Evolutionary conservation across 2,113 vertebrate species (phyloP).

Genomic region (Cryptoleucopteryx plumbea): DNA sequence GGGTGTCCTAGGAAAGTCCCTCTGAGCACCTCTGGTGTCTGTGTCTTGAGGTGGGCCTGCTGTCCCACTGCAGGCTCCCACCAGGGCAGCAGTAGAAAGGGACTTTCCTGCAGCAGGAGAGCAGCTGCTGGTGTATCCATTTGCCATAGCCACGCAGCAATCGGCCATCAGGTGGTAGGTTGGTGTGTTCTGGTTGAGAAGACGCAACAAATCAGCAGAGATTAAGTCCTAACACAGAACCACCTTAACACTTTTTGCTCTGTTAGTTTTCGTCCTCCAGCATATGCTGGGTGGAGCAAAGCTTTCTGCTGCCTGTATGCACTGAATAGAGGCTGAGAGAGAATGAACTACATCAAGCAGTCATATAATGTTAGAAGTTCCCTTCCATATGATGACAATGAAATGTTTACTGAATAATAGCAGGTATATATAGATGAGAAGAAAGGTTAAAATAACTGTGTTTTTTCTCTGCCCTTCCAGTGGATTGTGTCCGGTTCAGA

Average conservation of each 20-base stretch:
- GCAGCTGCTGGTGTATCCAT: rapidly evolving
- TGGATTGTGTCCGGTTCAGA: conserved; percentile 99
- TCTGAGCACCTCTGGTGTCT: neutral
- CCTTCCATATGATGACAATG: neutral
- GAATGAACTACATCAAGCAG: neutral
- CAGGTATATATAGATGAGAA: neutral
- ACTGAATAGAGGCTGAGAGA: neutral
- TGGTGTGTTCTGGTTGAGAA: neutral
- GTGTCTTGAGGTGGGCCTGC: neutral
- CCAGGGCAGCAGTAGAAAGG: neutral
- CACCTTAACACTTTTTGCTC: neutral
- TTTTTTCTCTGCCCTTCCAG: conserved; percentile 58
- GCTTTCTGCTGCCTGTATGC: neutral
- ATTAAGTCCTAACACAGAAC: neutral
- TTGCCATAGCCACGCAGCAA: rapidly evolving
- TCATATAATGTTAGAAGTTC: neutral
- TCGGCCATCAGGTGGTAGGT: neutral
- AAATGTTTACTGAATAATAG: neutral
- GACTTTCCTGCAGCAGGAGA: neutral
- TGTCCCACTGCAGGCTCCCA: neutral
- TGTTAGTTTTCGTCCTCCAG: neutral
- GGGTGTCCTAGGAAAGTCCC: neutral
- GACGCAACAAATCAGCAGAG: neutral
- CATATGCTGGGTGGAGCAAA: neutral
- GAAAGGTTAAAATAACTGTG: neutral